Evolutionary conservation across 1,140 invertebrate genomes (phyloP), one percentile per base, ranked within the genome.

Genomic region (Drosophila simulans): DNA sequence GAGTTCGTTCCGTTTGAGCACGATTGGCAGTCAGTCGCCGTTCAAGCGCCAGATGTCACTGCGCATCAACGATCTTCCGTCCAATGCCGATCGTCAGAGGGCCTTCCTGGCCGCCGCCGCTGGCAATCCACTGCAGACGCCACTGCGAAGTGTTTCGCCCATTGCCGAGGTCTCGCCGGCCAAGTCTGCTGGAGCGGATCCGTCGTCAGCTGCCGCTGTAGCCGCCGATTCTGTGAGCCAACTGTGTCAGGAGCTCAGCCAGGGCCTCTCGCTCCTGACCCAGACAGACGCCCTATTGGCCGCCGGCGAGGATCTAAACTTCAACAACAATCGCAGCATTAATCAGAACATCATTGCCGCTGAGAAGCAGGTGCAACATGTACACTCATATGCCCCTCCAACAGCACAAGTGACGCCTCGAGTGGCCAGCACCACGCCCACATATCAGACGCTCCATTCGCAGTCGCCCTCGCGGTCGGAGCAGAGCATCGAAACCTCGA

Each of bases 11-110:
- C 94, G 98, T 34, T 88, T 98, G 97, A 93, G 95, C 94, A 90
- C 96, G 95, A 88, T 93, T 97, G 62, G 96, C 95, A 92, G 84
- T 63, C 91, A 92, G 68, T 99, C 98, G 31, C 98, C 98, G 7
- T 99, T 99, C 93, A 99, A 99, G 93, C 94, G 98, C 22, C 97
- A 99, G 92, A 95, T 98, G 93, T 99, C 98, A 68, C 94, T 99
- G 68, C 95, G 98, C 48, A 95, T 99, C 71, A 97, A 96, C 90
- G 98, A 99, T 93, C 94, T 99, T 91, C 98, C 98, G 53, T 98
- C 98, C 80, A 99, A 97, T 90, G 93, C 98, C 71, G 97, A 98
- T 92, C 95, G 98, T 90, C 93, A 95, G 93, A 93, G 95, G 93
- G 92, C 94, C 85, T 91, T 92, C 62, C 60, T 92, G n/a, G 79